Conservation (phyloP, 2,888 invertebrate genomes). For the Tipula unca region DNA sequence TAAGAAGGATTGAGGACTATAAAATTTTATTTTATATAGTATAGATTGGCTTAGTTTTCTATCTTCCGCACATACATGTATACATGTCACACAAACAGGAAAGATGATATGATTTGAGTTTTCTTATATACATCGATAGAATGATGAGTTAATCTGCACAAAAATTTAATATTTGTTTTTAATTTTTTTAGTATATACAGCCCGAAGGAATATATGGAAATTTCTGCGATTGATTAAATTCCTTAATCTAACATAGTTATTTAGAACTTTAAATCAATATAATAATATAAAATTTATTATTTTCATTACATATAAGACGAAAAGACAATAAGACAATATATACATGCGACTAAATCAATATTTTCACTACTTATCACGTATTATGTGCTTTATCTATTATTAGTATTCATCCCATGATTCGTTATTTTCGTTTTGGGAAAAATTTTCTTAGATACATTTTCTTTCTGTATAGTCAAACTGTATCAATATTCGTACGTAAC, state of each 20-base stretch:
- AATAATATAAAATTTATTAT: not conserved
- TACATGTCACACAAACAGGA: not conserved
- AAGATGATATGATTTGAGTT: not conserved
- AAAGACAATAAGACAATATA: not conserved
- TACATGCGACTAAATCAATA: conserved; percentile 19
- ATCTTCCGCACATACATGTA: too few species aligned
- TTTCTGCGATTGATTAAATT: not conserved
- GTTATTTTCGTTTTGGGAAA: not conserved
- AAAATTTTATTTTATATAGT: not conserved
- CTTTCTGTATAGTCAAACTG: too few species aligned
- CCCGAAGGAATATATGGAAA: not conserved
- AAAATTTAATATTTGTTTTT: not conserved
- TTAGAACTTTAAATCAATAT: not conserved
- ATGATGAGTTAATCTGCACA: not conserved
- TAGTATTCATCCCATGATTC: conserved; percentile 20
- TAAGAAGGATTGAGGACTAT: not conserved
- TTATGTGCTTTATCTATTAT: conserved; percentile 20
- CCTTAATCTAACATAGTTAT: not conserved
- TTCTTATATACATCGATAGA: not conserved
- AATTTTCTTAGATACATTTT: not conserved
- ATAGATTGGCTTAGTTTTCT: not conserved
- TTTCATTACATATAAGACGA: not conserved
- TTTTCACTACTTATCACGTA: conserved; percentile 21
- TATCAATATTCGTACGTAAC: not conserved
- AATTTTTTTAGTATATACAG: not conserved